phyloP scores from a whole-genome alignment of 2,888 invertebrate genomes.

The Glyphotaelius pellucidus region DNA sequence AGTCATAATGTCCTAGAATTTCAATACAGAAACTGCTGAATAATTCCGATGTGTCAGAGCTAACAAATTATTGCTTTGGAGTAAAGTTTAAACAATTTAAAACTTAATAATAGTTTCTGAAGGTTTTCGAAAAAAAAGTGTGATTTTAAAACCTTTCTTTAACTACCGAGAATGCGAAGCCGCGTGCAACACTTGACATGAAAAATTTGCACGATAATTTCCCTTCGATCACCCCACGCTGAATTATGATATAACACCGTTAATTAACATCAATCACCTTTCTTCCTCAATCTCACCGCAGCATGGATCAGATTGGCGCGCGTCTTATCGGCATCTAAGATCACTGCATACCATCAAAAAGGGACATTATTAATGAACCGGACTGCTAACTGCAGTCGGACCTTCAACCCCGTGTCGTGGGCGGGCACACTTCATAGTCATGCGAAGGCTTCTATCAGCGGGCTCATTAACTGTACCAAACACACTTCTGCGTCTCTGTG shows the following conservation, averaged over 20 bases:
- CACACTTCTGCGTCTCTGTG: slow-evolving; percentile 1
- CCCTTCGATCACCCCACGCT: neutral
- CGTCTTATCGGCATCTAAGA: neutral
- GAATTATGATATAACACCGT: neutral
- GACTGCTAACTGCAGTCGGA: slow-evolving; percentile 15
- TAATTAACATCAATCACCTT: neutral
- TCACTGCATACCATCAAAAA: neutral
- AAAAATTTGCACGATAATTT: neutral
- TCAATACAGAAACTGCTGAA: neutral
- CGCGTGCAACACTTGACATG: neutral
- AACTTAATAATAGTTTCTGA: neutral
- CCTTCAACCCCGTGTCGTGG: slow-evolving; percentile 13
- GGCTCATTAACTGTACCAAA: neutral
- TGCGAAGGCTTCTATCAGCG: slow-evolving; percentile 3
- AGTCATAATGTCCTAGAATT: neutral
- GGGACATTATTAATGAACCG: neutral
- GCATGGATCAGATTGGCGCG: neutral
- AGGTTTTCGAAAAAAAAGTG: neutral
- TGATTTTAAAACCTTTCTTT: neutral
- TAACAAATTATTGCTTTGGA: too few relatives aligned
- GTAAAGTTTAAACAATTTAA: too few relatives aligned
- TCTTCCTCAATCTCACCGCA: neutral
- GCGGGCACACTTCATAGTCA: neutral
- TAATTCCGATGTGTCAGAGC: neutral
- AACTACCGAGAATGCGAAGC: neutral